Conservation (phyloP, 2,797 vertebrate genomes). For the Toxotes lorentzi region DNA sequence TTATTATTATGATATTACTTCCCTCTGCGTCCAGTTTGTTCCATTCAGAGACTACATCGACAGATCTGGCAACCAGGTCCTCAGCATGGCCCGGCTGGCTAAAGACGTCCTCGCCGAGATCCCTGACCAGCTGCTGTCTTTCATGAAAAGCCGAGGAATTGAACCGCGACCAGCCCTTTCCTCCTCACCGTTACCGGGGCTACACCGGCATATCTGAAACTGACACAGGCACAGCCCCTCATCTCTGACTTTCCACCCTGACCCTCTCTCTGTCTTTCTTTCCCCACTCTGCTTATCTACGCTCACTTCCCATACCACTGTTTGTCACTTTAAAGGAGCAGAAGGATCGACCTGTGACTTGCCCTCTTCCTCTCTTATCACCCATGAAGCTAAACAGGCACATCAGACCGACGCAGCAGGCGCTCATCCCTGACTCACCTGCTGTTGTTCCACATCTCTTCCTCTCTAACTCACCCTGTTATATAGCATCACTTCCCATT, state of each 20-base stretch:
- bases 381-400: conserved; percentile 33
- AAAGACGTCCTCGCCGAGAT: conserved; percentile 94
- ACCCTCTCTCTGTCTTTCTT: neutral
- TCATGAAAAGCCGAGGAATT: conserved; percentile 91
- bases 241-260: conserved; percentile 3
- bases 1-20: neutral
- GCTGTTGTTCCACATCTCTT: conserved; percentile 39
- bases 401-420: conserved; percentile 26
- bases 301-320: conserved; percentile 6
- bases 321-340: conserved; percentile 35
- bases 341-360: conserved; percentile 12
- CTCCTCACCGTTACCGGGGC: conserved; percentile 72
- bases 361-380: conserved; percentile 47
- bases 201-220: conserved; percentile 73
- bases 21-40: conserved; percentile 89
- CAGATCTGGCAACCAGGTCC: conserved; percentile 94
- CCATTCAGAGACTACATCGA: conserved; percentile 98
- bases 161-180: conserved; percentile 86
- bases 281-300: conserved; percentile 18
- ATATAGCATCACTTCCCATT: conserved; percentile 11
- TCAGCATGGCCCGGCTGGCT: conserved; percentile 96
- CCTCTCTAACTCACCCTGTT: conserved; percentile 14
- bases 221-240: neutral
- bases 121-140: conserved; percentile 94
- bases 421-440: conserved; percentile 42